phyloP scores from a whole-genome alignment of 2,888 invertebrate species.

The Lamellibrachia columna region DNA sequence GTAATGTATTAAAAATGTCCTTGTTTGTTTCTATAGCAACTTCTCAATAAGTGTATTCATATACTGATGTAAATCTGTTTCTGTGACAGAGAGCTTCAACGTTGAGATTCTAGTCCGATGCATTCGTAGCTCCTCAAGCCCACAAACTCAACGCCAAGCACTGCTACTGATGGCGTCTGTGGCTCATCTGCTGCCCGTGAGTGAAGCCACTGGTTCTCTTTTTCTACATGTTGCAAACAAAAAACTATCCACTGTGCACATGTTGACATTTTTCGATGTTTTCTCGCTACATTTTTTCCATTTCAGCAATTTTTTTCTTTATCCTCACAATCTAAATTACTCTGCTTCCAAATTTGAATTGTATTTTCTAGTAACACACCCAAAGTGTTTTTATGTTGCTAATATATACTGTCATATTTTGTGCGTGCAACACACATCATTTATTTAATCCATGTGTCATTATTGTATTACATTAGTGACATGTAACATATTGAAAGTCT shows the following conservation, averaged over 20 bases:
- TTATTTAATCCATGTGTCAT: no score
- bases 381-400: no score
- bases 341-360: neutral
- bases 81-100: slow-evolving; percentile 51
- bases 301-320: neutral
- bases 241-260: neutral
- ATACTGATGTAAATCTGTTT: no score
- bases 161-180: slow-evolving; percentile 83
- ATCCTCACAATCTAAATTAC: neutral
- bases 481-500: neutral
- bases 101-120: slow-evolving; percentile 87
- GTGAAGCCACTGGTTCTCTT: slow-evolving; percentile 33
- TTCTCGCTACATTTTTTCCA: neutral
- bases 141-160: slow-evolving; percentile 95
- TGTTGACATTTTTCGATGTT: neutral
- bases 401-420: no score
- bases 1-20: no score
- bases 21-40: no score
- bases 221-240: neutral
- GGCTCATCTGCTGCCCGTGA: slow-evolving; percentile 78
- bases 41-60: no score
- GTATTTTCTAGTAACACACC: no score
- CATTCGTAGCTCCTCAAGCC: slow-evolving; percentile 88
- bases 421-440: no score
- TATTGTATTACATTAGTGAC: neutral